phyloP scores from a whole-genome alignment of 2,888 invertebrate genomes.

The Cataglyphis livida region DNA sequence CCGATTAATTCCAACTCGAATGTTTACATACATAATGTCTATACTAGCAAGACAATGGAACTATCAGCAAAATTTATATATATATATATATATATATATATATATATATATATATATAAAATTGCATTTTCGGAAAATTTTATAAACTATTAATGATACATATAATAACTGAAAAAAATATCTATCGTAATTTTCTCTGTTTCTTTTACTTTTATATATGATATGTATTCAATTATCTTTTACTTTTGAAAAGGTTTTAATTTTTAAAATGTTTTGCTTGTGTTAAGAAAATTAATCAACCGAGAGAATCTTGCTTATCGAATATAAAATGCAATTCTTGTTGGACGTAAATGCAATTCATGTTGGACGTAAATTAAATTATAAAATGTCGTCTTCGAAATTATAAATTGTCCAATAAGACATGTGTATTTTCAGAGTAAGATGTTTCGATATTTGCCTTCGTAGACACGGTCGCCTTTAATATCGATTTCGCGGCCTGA shows the following conservation, averaged over 20 bases:
- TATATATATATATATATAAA: background rate
- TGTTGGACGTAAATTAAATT: no score
- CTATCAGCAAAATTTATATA: background rate
- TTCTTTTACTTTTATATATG: background rate
- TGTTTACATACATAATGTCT: background rate
- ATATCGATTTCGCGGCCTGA: constrained; percentile 76
- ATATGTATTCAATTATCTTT: background rate
- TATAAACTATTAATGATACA: background rate
- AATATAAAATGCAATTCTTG: constrained; percentile 4
- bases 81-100: no score
- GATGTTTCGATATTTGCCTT: constrained; percentile 34
- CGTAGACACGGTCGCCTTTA: constrained; percentile 70
- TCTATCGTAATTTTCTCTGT: background rate
- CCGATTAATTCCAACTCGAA: background rate
- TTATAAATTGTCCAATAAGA: background rate
- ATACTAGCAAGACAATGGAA: background rate
- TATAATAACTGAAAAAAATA: background rate
- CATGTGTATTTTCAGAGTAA: background rate
- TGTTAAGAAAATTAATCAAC: background rate
- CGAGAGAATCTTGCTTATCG: background rate
- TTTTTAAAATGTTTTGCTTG: background rate
- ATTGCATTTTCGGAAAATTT: background rate
- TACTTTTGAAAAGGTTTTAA: background rate
- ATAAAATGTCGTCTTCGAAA: background rate
- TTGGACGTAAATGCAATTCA: background rate